Evolutionary conservation across 2,797 vertebrate genomes (phyloP).

Genomic region (Gadopsis marmoratus): DNA sequence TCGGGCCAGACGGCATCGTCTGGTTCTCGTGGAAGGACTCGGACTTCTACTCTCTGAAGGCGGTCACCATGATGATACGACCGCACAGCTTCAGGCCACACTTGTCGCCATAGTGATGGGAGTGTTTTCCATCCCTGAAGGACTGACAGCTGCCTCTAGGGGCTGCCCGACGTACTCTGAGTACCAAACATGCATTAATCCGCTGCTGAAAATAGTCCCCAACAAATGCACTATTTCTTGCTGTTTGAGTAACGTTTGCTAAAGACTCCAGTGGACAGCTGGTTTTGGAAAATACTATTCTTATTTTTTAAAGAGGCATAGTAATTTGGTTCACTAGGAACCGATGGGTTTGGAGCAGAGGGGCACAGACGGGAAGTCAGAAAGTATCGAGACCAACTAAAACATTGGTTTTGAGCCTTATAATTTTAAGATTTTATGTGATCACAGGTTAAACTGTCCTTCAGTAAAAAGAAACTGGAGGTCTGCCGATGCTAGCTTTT

Average conservation of each 20-base stretch:
- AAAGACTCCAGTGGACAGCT: background rate
- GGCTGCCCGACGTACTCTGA: background rate
- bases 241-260: accelerated
- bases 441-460: too few relatives aligned
- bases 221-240: background rate
- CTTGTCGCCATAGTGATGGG: conserved; percentile 78
- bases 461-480: background rate
- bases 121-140: too few relatives aligned
- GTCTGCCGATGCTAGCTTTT: background rate
- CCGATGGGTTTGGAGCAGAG: background rate
- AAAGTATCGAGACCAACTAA: background rate
- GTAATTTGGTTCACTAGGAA: background rate
- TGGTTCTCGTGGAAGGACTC: conserved; percentile 92
- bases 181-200: background rate
- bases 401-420: background rate
- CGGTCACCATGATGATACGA: conserved; percentile 90
- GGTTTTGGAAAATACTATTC: background rate
- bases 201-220: conserved; percentile 15
- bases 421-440: background rate
- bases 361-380: background rate
- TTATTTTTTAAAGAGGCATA: too few relatives aligned
- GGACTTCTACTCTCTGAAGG: conserved; percentile 89
- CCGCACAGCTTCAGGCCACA: conserved; percentile 83
- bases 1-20: conserved; percentile 88
- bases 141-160: background rate